phyloP scores from a whole-genome alignment of 1,140 invertebrate genomes.

The Wasmannia auropunctata region DNA sequence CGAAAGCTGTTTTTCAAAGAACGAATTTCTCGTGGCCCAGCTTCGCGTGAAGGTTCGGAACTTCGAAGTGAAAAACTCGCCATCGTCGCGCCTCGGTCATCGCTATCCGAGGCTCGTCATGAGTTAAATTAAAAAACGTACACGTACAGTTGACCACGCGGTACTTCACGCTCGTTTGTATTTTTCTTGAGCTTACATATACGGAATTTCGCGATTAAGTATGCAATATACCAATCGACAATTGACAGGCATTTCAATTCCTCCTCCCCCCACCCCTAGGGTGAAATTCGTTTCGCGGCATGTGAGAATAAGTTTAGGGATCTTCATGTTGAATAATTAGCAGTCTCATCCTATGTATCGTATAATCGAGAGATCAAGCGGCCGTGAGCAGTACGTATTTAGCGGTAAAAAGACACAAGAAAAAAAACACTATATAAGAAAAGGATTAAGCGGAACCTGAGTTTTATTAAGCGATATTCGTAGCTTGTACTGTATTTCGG shows the following conservation, averaged over 20 bases:
- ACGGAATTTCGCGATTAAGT: conserved; percentile 44
- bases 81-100: no score
- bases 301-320: conserved; percentile 77
- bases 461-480: conserved; percentile 35
- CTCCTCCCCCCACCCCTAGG: not conserved
- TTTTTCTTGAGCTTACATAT: conserved; percentile 26
- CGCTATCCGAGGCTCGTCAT: no score
- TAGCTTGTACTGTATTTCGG: conserved; percentile 70
- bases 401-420: conserved; percentile 73
- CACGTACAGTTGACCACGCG: not conserved
- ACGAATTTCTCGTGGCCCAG: not conserved
- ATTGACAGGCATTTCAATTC: conserved; percentile 61
- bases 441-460: conserved; percentile 57
- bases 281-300: conserved; percentile 72
- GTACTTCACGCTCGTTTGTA: conserved; percentile 7
- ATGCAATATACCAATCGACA: conserved; percentile 17
- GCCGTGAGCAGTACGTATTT: conserved; percentile 76
- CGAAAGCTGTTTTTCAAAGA: not conserved
- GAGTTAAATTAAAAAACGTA: not conserved
- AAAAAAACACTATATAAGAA: conserved; percentile 63
- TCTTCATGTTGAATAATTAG: conserved; percentile 79
- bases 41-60: not conserved
- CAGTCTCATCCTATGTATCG: conserved; percentile 78
- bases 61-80: no score
- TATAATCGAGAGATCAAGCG: conserved; percentile 81